These are phyloP conservation scores for Chydorus sphaericus DNA, from an alignment of 2,888 invertebrate species.

Conservation along the genomic window DNA sequence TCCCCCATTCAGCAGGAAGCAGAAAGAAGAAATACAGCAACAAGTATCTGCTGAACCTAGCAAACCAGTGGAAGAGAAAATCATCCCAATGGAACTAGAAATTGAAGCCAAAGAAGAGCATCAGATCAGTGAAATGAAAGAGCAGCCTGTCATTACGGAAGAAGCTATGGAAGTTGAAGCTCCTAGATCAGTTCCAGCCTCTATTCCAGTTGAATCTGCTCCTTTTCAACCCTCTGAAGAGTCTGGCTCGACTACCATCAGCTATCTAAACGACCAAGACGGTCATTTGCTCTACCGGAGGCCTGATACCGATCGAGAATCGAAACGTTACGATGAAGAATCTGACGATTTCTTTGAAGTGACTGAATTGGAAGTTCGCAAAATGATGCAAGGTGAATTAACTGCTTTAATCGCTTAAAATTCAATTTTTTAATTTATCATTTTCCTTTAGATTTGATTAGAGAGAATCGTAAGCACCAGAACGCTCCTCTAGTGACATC, in stretches of 20 bases:
- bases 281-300: neutral
- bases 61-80: neutral
- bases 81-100: neutral
- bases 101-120: neutral
- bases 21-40: neutral
- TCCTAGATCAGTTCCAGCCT: neutral
- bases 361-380: conserved; percentile 4
- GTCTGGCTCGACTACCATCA: no score
- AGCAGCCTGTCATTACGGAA: neutral
- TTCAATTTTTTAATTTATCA: no score
- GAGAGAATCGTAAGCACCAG: neutral
- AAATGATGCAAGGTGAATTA: neutral
- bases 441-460: conserved; percentile 4
- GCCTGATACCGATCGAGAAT: neutral
- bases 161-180: neutral
- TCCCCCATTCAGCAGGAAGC: neutral
- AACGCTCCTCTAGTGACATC: conserved; percentile 9
- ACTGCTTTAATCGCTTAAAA: no score
- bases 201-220: neutral
- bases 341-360: conserved; percentile 12
- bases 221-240: no score
- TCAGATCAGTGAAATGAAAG: neutral
- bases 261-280: neutral
- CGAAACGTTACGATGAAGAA: neutral
- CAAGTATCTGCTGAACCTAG: neutral